Base-by-base conservation (phyloP, 2,797 vertebrate species). In the Botia kubotai region DNA sequence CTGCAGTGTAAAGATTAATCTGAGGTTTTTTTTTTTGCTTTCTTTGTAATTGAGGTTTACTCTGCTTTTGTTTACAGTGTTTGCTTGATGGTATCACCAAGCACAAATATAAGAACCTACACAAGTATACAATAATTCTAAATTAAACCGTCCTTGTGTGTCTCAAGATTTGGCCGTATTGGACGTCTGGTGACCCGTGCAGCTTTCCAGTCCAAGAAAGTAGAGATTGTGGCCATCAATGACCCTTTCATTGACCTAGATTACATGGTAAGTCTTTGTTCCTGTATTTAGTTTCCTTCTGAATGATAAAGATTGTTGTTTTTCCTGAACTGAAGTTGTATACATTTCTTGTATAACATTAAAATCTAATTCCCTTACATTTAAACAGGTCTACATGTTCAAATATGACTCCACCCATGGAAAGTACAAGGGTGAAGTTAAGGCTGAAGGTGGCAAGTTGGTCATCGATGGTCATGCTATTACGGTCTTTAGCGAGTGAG, bases 391-490 rank as follows among this genome's bases (percentile, higher is more conserved):
- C 81, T 99, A 99, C 92, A 99, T 99, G 98, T 99, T 99, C 93
- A 94, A 98, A 84, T 99, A 99, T 84, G 97, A 99, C 86, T 99
- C 97, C 65, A 99, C 98, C 85, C 98, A 99, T 0, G 97, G 96
- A 60, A 95, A 93, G 68, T 98, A 90, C 93, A 87, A 94, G 0
- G 97, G 97, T 16, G 95, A 95, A 1, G 97, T 99, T 66, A 95
- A 94, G 84, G 85, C 90, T 4, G 97, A 98, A 88, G 95, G 95
- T 2, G 96, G 96, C 83, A 97, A 98, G 84, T 94, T 99, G 6
- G 87, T 97, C 85, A 92, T 99, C 72, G 96, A 98, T 0, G 97
- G 96, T 68, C 91, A 97, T 0, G 62, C 92, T 16, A 96, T 99
- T 90, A 86, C 92, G 0, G 95, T 99, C 84, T 99, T 97, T 94